phyloP scores from a whole-genome alignment of 2,113 vertebrate species.

The Chiloscyllium plagiosum region DNA sequence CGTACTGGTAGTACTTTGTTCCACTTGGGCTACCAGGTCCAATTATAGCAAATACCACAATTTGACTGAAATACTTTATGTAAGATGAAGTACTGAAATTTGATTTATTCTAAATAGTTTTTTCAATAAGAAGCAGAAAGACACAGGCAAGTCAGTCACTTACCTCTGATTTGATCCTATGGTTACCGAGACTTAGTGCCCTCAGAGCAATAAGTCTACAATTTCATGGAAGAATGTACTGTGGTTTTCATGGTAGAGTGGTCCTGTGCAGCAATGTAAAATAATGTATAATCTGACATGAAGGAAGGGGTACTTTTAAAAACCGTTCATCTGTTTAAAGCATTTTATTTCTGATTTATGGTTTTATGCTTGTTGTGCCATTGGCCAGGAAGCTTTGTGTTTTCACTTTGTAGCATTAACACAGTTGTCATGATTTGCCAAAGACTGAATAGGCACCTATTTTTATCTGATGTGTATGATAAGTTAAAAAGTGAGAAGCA shows the following conservation, averaged over 20 bases:
- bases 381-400: not conserved
- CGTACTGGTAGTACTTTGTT: not conserved
- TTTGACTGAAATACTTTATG: not conserved
- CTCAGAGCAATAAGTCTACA: not conserved
- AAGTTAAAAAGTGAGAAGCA: not conserved
- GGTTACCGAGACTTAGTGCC: not conserved
- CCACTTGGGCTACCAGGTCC: not conserved
- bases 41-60: not conserved
- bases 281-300: not conserved
- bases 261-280: not conserved
- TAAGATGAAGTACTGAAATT: not conserved
- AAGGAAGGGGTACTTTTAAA: not conserved
- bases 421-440: not conserved
- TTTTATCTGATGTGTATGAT: not conserved
- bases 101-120: not conserved
- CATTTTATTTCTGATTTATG: not conserved
- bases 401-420: not conserved
- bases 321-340: not conserved
- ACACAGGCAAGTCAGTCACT: not conserved
- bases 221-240: not conserved
- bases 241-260: not conserved
- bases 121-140: not conserved
- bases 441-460: not conserved
- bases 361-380: not conserved
- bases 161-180: not conserved